Evolutionary conservation across 2,797 vertebrate genomes (phyloP).

Genomic region (Hyperoplus lanceolatus): DNA sequence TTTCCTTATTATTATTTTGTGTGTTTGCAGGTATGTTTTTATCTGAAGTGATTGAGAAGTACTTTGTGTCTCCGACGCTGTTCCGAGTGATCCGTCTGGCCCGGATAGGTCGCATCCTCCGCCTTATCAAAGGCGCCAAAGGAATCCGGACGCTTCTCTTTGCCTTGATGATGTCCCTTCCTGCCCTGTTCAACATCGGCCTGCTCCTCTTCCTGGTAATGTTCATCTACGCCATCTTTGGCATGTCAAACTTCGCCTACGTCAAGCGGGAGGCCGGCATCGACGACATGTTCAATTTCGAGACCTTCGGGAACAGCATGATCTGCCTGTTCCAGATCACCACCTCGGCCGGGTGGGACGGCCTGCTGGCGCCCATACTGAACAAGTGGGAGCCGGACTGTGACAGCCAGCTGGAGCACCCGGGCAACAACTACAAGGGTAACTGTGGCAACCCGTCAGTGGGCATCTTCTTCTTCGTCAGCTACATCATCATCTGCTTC

Average conservation of each 20-base stretch:
- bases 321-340: slow-evolving; percentile 98
- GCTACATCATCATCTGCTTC: slow-evolving; percentile 98
- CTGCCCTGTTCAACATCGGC: slow-evolving; percentile 96
- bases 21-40: slow-evolving; percentile 92
- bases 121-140: slow-evolving; percentile 97
- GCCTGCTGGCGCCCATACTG: slow-evolving; percentile 92
- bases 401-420: slow-evolving; percentile 90
- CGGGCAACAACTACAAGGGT: slow-evolving; percentile 90
- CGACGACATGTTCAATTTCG: slow-evolving; percentile 99
- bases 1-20: slow-evolving; percentile 6
- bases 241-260: slow-evolving; percentile 99
- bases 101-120: slow-evolving; percentile 95
- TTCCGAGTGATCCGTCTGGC: slow-evolving; percentile 97
- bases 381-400: slow-evolving; percentile 94
- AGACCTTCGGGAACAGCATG: slow-evolving; percentile 98
- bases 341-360: slow-evolving; percentile 95
- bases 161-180: slow-evolving; percentile 99
- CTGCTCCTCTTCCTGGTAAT: slow-evolving; percentile 98
- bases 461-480: slow-evolving; percentile 96
- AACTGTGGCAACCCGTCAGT: slow-evolving; percentile 95
- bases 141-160: slow-evolving; percentile 97
- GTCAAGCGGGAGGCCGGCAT: slow-evolving; percentile 94
- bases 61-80: slow-evolving; percentile 96
- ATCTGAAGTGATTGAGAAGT: slow-evolving; percentile 93
- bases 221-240: slow-evolving; percentile 99